Conservation (phyloP, 2,888 invertebrate species). For the Leptothorax acervorum region DNA sequence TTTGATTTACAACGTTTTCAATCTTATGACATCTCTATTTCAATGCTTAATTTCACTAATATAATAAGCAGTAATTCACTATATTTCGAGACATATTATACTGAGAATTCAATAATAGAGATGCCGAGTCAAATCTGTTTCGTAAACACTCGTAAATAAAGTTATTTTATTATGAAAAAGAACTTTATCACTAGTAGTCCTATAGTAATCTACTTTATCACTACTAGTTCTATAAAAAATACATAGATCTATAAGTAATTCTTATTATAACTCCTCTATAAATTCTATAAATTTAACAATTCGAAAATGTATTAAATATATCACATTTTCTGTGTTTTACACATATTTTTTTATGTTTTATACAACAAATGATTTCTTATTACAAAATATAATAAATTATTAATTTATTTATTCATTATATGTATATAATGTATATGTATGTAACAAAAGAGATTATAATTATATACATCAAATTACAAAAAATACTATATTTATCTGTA, state of each 20-base stretch:
- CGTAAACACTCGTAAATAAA: not conserved
- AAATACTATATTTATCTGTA: not conserved
- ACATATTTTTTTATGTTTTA: not conserved
- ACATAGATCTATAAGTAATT: not conserved
- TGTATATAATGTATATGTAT: not conserved
- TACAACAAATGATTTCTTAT: not conserved
- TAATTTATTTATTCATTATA: not conserved
- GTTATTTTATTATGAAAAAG: not conserved
- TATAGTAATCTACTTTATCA: too few relatives aligned
- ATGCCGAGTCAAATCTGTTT: not conserved
- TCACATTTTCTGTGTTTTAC: not conserved
- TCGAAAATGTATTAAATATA: not conserved
- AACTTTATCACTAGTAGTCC: too few relatives aligned
- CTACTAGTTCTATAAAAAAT: not conserved
- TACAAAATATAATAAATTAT: not conserved
- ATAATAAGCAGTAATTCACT: not conserved
- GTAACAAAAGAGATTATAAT: not conserved
- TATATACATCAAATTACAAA: not conserved
- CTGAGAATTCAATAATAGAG: not conserved
- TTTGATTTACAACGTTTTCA: not conserved
- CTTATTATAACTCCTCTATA: not conserved
- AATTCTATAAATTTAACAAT: not conserved
- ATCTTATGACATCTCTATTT: not conserved
- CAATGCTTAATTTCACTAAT: not conserved
- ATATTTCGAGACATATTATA: slow-evolving; percentile 10